Evolutionary conservation across 2,797 vertebrate genomes (phyloP), one percentile per base, ranked within the genome.

Genomic region (Eulemur coronatus): DNA sequence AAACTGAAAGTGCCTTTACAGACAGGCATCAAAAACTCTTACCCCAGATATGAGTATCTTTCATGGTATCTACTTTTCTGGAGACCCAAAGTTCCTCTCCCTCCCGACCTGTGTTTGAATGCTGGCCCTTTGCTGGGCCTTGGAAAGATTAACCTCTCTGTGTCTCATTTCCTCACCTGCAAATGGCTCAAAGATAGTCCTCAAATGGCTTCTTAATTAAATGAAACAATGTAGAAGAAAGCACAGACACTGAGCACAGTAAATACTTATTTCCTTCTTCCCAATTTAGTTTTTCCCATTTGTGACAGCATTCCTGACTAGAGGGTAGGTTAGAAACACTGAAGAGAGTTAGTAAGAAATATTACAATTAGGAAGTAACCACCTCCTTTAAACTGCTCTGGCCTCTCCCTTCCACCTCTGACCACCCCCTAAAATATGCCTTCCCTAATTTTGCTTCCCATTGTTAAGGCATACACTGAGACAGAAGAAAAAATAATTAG

Each of bases 401-500:
- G 79, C 7, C 17, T 15, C 55, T 63, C 48, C 43, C 57, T 81
- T 69, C 67, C 22, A 92, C 24, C 26, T 5, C n/a, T 65, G 17
- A 88, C 61, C 35, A 63, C 26, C 5, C 13, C 33, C 76, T 86
- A 73, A 84, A 90, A 94, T 24, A 96, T 2, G 72, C 72, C 78
- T 67, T 96, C 92, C 41, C 38, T 5, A 78, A 65, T 38, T 91
- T 86, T 91, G 85, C 73, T 89, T 95, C 46, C 84, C 94, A 97
- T 52, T 96, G 89, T 91, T n/a, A 82, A 85, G 63, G 38, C 94
- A 72, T 41, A 92, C 20, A 76, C 65, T 57, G 80, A 96, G 35
- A 95, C 50, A 96, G 70, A 82, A 94, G 72, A 96, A 67, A 97
- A 96, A 95, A 82, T 67, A 94, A 94, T 84, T 76, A 95, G 89